These are phyloP conservation scores for Drosophila buzzatii DNA, from an alignment of 2,888 invertebrate genomes.

Conservation along the genomic window DNA sequence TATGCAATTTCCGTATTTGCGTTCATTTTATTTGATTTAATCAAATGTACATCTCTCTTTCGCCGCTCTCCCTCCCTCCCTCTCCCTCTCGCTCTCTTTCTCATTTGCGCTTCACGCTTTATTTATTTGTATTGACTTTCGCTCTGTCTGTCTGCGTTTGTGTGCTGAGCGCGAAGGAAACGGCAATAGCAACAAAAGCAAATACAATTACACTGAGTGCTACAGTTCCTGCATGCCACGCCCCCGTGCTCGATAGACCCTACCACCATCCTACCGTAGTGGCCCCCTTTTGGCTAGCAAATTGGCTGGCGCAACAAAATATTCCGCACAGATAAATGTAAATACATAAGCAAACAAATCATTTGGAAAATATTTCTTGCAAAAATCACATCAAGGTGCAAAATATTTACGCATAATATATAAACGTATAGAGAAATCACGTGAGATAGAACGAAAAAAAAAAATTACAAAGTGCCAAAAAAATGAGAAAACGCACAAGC, in stretches of 20 bases:
- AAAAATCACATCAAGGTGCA: conserved; percentile 76
- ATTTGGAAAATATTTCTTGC: conserved; percentile 74
- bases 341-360: conserved; percentile 77
- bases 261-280: neutral
- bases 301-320: conserved; percentile 60
- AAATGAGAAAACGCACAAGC: conserved; percentile 53
- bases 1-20: conserved; percentile 71
- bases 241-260: neutral
- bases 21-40: conserved; percentile 70
- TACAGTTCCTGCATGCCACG: conserved; percentile 38
- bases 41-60: conserved; percentile 54
- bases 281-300: conserved; percentile 36
- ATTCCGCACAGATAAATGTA: conserved; percentile 72
- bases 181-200: conserved; percentile 60
- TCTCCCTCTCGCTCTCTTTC: conserved; percentile 17
- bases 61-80: conserved; percentile 8
- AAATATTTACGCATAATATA: conserved; percentile 68
- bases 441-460: conserved; percentile 1
- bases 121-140: conserved; percentile 76
- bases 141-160: conserved; percentile 47
- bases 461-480: conserved; percentile 46
- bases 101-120: conserved; percentile 52
- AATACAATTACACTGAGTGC: conserved; percentile 77
- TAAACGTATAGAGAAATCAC: neutral
- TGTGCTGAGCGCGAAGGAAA: conserved; percentile 61